Percentiles rank a stretch among this genome's conserved stretches.
phyloP scores from a whole-genome alignment of 2,888 invertebrate species.

The Ectobius pallidus region DNA sequence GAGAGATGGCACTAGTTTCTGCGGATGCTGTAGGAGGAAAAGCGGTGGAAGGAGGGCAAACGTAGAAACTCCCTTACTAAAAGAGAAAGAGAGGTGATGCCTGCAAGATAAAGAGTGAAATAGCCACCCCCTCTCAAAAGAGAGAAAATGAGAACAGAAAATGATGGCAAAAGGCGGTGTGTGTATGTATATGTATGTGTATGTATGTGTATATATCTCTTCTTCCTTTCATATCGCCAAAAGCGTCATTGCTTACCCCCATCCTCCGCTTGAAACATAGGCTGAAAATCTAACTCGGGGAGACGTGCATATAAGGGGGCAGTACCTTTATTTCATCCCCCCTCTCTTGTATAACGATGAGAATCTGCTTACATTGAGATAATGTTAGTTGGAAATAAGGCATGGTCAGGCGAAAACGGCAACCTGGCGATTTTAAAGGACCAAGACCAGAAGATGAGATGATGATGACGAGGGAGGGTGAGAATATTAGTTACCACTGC shows the following conservation, averaged over 20 bases:
- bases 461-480: neutral
- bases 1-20: slow-evolving; percentile 40
- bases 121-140: neutral
- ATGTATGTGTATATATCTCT: neutral
- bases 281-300: neutral
- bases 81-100: slow-evolving; percentile 4
- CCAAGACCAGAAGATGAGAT: neutral
- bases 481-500: too few species aligned
- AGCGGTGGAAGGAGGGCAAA: slow-evolving; percentile 17
- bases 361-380: slow-evolving; percentile 36
- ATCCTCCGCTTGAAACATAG: neutral
- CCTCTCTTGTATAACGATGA: neutral
- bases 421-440: slow-evolving; percentile 35
- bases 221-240: neutral
- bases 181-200: neutral
- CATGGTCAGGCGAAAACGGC: slow-evolving; percentile 35
- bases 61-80: slow-evolving; percentile 25
- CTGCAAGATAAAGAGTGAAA: slow-evolving; percentile 25
- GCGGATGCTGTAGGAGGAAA: slow-evolving; percentile 35
- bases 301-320: neutral
- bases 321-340: neutral
- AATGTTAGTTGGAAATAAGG: slow-evolving; percentile 41
- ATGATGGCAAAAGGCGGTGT: slow-evolving; percentile 16
- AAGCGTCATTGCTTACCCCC: neutral
- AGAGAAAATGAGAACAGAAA: slow-evolving; percentile 27